Base-by-base conservation (phyloP, 2,797 vertebrate genomes). In the Chloroceryle inda region DNA sequence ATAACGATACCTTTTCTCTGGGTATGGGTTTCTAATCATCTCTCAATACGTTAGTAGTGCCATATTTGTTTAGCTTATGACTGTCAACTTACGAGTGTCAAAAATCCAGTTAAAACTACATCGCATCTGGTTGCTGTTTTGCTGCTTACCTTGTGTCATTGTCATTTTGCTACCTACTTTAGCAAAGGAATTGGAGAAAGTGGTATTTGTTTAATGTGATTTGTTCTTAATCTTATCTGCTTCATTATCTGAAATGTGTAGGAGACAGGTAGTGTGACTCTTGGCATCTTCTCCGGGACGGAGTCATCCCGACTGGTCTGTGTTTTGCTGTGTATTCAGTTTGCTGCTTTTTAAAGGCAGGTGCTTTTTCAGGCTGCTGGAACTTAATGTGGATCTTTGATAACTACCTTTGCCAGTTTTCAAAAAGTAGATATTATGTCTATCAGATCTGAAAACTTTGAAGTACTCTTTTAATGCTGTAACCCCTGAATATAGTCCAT, bases 161-260 rank as follows among this genome's bases (percentile, higher is more conserved):
- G 50, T 29, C 16, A 29, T 52, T 18, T 52, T 9, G 55, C 55
- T 56, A 56, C 55, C 55, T 80, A 33, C 6, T 50, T 14, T 56
- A 52, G 50, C 50, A 52, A 52, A 52, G 56, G 45, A 3, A 16
- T 2, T 72, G 76, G 15, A 61, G 33, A 56, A 72, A 61, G 45
- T 71, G 5, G 1, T 31, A 11, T 53, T 82, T 1, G 2, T 72
- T 77, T 63, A 31, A 7, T 74, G 2, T 0, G 1, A 21, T 45
- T 91, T 63, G 11, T 40, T 91, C 35, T 42, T 56, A 44, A 64
- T 88, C 44, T 64, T 78, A 29, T 2, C 35, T 79, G 11, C 45
- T 88, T 31, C 0, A 0, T 78, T 87, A 45, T n/a, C 73, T 58
- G 73, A 78, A 72, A 35, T 42, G 26, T 24, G 24, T 10, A 37